These are phyloP conservation scores for Diglossa cyanea DNA, from an alignment of 2,797 vertebrate species.

Conservation along the genomic window DNA sequence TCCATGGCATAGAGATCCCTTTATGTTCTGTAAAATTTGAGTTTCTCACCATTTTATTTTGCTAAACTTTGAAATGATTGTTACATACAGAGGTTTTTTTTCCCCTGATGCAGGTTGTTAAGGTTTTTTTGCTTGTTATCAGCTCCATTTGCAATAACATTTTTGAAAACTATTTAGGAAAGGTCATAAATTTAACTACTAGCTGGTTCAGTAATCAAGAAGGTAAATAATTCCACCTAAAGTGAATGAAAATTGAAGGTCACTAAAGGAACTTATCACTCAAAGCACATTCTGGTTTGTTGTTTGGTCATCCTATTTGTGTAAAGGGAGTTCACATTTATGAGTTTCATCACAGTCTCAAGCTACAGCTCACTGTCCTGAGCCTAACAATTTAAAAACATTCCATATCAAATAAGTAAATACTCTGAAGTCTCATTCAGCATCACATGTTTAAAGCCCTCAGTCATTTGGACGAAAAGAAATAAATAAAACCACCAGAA, in stretches of 20 bases:
- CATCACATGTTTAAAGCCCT: background rate
- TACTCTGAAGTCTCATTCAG: background rate
- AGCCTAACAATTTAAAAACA: background rate
- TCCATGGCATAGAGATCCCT: background rate
- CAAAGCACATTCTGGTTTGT: background rate
- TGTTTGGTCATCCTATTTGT: background rate
- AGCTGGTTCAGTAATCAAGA: background rate
- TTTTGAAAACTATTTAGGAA: background rate
- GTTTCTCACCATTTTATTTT: background rate
- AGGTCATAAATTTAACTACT: background rate
- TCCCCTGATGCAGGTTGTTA: background rate
- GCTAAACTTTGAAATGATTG: background rate
- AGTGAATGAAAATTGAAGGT: background rate
- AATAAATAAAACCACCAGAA: rapidly evolving
- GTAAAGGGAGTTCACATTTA: background rate
- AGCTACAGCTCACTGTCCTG: background rate
- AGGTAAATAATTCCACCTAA: background rate
- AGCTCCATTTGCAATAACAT: background rate
- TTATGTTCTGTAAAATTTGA: background rate
- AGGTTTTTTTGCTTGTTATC: background rate
- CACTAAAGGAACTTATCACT: background rate
- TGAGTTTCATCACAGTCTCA: background rate
- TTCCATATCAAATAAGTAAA: background rate
- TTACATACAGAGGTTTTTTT: background rate
- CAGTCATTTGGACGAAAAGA: background rate